A percentile compares a stretch with the other conserved stretches of the same genome.
Conservation (phyloP, 1,140 invertebrate genomes). For the Brachionus asplanchnoidis region DNA sequence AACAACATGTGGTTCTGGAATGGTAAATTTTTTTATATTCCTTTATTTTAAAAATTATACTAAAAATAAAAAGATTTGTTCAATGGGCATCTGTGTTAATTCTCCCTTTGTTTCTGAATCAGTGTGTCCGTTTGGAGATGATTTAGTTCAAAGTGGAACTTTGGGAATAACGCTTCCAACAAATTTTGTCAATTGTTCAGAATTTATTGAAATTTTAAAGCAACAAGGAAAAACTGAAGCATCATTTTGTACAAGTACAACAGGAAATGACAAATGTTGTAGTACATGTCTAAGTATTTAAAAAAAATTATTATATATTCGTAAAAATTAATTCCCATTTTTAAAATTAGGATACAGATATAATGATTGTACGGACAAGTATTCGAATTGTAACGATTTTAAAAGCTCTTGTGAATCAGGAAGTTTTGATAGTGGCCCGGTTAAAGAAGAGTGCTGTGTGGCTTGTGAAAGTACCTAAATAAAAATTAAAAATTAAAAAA, state of each 20-base stretch:
- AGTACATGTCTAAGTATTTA: not conserved
- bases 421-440: not conserved
- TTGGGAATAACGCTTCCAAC: not conserved
- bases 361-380: not conserved
- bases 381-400: not conserved
- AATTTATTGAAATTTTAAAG: not conserved
- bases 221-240: not conserved
- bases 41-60: not conserved
- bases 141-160: not conserved
- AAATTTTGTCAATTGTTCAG: not conserved
- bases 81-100: not conserved
- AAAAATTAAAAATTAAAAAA: not conserved
- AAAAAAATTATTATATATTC: not conserved
- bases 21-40: not conserved
- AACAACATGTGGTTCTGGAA: slow-evolving; percentile 20
- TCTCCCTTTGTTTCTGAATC: not conserved
- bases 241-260: not conserved
- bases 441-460: not conserved
- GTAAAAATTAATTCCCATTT: not conserved
- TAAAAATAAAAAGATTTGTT: not conserved
- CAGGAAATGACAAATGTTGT: not conserved
- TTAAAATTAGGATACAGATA: not conserved
- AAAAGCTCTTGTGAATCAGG: not conserved
- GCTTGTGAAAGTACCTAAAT: not conserved
- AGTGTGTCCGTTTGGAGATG: not conserved